Evolutionary conservation across 2,113 vertebrate species (phyloP), one percentile per base, ranked within the genome.

Genomic region (Corythaeola cristata): DNA sequence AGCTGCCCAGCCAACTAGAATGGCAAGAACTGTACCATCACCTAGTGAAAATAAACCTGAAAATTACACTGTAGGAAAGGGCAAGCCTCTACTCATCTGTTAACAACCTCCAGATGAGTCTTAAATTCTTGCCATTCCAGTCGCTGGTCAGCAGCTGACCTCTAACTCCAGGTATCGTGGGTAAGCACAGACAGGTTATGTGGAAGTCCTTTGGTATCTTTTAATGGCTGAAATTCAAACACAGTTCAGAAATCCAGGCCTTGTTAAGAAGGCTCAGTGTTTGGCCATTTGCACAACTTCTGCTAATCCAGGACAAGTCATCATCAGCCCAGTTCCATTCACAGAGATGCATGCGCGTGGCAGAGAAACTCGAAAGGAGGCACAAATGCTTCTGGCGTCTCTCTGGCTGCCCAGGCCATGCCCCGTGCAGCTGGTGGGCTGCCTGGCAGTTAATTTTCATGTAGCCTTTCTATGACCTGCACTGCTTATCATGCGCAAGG

Each of bases 361-460:
- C 89, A 75, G 72, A 74, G 77, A 56, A 89, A 35, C 28, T 79
- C 5, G 1, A 58, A 35, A 41, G 69, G 56, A 88, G 80, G 76
- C 90, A 68, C 73, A n/a, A 87, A 8, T 27, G 93, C 86, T 92
- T 84, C 24, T 87, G 88, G 63, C 96, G 91, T n/a, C 6, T 66
- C 53, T 89, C 58, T 58, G 69, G 24, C 77, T 84, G 72, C 49
- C 56, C 67, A 30, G 73, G 55, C 62, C 23, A 1, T 60, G 79
- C 72, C 76, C 37, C 3, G 4, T 7, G 69, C 35, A 49, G 11
- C 60, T 15, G 24, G 6, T 4, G 64, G 59, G 80, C 81, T 58
- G 89, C 89, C 92, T 8, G 20, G 3, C 5, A 13, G 72, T 49
- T 60, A 45, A 5, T 52, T 41, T 37, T 27, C 26, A 0, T 1